phyloP scores from a whole-genome alignment of 1,140 invertebrate species.

The Papilio polytes region DNA sequence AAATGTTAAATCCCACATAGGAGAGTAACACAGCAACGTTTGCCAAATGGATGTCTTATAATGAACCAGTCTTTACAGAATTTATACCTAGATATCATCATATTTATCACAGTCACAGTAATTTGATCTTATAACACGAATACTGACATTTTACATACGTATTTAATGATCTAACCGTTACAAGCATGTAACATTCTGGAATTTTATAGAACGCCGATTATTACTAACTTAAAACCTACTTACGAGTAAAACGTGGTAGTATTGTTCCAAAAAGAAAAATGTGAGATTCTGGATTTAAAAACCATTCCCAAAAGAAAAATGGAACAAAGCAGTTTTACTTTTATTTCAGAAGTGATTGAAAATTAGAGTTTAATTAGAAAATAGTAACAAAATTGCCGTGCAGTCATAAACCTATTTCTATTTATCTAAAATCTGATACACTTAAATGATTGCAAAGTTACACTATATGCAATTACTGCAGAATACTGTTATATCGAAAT shows the following conservation, averaged over 20 bases:
- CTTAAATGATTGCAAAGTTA: neutral
- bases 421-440: neutral
- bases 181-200: neutral
- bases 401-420: neutral
- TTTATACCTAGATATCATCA: neutral
- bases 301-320: no score
- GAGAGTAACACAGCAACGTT: neutral
- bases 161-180: neutral
- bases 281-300: no score
- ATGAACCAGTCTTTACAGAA: constrained; percentile 3
- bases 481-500: constrained; percentile 11
- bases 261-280: no score
- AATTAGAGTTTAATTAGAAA: neutral
- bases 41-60: constrained; percentile 28
- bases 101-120: neutral
- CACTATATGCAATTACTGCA: neutral
- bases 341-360: no score
- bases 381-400: neutral
- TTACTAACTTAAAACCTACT: no score
- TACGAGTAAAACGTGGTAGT: no score
- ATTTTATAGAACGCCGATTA: neutral
- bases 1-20: constrained; percentile 41
- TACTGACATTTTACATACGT: neutral
- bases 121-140: neutral
- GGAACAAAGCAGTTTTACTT: no score